Base-by-base conservation (phyloP, 2,888 invertebrate genomes). In the Argynnis bischoffii region DNA sequence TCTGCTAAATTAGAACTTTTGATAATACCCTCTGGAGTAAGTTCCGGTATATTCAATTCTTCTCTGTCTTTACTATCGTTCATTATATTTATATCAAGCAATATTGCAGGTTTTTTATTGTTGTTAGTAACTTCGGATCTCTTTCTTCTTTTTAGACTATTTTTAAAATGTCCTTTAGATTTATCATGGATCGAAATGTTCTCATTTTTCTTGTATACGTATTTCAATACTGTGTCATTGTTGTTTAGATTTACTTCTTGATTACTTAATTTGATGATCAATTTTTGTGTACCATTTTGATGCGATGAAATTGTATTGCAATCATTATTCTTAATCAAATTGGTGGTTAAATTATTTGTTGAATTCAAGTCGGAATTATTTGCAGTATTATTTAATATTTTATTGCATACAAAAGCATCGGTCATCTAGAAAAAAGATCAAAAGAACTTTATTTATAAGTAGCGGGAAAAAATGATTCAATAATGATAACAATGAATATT, bases 1-100 rank as follows among this genome's bases (percentile, higher is more conserved):
- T 90, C 85, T 51, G 89, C 90, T 77, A 91, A 77, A 59, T 83
- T 77, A 3, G 83, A 79, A 47, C 75, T 76, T 72, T 83, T 80
- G 26, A 89, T 81, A 47, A 79, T 72, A 48, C 80, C 81, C 41
- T 66, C 69, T 18, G 68, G 69, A 54, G 64, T 70, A 21, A 31
- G 55, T 57, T 57, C 63, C 1, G 74, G 70, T 18, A 71, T 64
- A 6, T 70, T 61, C 55, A 74, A 55, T 51, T 76, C 72, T 61
- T 73, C 77, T 73, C 69, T 73, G 50, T 81, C 75, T 70, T 76
- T 74, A 53, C 77, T 78, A 46, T 74, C 72, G 73, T 89, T 88
- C 56, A 76, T 74, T 46, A 85, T 88, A 77, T 86, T 82, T 70
- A 88, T 48, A 13, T 59, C 13, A 59, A 4, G n/a, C 2, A 59